phyloP scores from a whole-genome alignment of 2,113 vertebrate genomes.

The Ictalurus punctatus region DNA sequence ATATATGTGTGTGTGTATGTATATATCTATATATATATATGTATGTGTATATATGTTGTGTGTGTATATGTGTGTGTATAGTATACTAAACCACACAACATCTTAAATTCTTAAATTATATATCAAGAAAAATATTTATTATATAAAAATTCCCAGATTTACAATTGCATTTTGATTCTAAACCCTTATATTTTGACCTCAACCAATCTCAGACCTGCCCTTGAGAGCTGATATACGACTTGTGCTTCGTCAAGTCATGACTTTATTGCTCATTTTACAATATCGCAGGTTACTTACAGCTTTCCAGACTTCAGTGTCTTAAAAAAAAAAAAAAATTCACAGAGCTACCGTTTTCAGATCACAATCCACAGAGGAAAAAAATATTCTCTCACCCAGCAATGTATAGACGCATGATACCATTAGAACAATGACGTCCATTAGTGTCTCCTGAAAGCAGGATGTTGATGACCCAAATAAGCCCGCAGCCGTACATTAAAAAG shows the following conservation, averaged over 20 bases:
- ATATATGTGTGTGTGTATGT: no score
- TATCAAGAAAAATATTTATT: no score
- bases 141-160: background rate
- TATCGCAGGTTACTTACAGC: background rate
- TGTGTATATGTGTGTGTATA: background rate
- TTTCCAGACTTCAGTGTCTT: background rate
- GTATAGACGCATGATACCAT: slow-evolving; percentile 37
- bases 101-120: no score
- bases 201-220: slow-evolving; percentile 2
- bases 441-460: slow-evolving; percentile 29
- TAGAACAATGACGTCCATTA: slow-evolving; percentile 22
- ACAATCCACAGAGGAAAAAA: slow-evolving; percentile 31
- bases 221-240: slow-evolving; percentile 1
- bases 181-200: background rate
- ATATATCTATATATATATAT: no score
- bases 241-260: background rate
- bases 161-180: background rate
- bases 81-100: no score
- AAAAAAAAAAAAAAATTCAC: slow-evolving; percentile 53
- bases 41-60: no score
- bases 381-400: slow-evolving; percentile 2
- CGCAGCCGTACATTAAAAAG: slow-evolving; percentile 48
- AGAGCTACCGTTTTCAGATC: slow-evolving; percentile 32
- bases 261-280: background rate
- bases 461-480: slow-evolving; percentile 45